Evolutionary conservation across 2,888 invertebrate genomes (phyloP).

Genomic region (Dyspetes luteomarginatus): DNA sequence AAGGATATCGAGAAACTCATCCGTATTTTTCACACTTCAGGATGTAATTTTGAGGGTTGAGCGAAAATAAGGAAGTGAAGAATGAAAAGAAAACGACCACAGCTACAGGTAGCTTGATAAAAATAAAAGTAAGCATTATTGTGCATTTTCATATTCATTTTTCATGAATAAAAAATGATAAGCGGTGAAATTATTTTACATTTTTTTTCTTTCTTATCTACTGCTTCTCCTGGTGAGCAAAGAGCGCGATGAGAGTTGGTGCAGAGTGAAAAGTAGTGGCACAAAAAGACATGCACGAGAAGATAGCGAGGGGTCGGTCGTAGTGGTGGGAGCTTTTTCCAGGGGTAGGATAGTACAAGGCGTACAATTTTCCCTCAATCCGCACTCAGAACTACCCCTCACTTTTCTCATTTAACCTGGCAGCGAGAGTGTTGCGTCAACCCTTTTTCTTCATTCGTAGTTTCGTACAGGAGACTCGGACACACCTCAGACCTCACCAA

Average conservation of each 20-base stretch:
- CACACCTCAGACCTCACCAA: constrained; percentile 25
- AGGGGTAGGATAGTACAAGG: constrained; percentile 12
- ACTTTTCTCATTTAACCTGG: constrained; percentile 62
- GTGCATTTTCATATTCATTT: constrained; percentile 31
- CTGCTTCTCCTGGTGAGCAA: background rate
- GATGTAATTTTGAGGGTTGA: background rate
- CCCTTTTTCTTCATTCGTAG: constrained; percentile 59
- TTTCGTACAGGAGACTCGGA: constrained; percentile 13
- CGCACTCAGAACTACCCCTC: constrained; percentile 45
- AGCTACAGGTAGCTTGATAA: constrained; percentile 25
- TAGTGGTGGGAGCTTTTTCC: constrained; percentile 30
- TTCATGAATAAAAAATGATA: constrained; percentile 12
- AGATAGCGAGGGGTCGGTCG: constrained; percentile 6
- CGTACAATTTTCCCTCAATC: constrained; percentile 56
- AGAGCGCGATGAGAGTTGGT: constrained; percentile 19
- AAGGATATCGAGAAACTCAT: background rate
- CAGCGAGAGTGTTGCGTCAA: constrained; percentile 30
- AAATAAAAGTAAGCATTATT: background rate
- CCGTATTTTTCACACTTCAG: background rate
- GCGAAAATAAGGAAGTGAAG: background rate
- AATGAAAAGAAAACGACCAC: background rate
- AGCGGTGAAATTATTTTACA: background rate
- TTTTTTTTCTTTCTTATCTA: constrained; percentile 20
- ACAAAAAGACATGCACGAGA: background rate
- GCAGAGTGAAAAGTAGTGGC: constrained; percentile 19